A percentile compares a stretch with the other conserved stretches of the same genome.
Evolutionary conservation across 2,888 invertebrate species (phyloP).

Genomic region (Aleiodes leptofemur): DNA sequence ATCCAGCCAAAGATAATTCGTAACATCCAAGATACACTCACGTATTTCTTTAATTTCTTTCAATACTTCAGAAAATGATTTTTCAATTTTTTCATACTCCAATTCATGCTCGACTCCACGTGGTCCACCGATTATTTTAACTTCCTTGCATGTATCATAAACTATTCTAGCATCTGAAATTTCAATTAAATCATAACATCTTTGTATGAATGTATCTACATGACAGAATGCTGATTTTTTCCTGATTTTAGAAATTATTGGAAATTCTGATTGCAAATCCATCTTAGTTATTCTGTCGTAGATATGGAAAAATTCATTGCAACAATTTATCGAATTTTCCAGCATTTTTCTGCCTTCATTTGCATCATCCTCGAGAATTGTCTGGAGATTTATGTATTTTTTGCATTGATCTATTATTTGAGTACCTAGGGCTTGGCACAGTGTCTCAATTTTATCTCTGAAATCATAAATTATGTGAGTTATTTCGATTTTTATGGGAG

Average conservation of each 20-base stretch:
- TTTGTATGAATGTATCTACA: constrained; percentile 77
- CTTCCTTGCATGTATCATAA: constrained; percentile 74
- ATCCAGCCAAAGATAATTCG: constrained; percentile 76
- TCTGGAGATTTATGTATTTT: constrained; percentile 74
- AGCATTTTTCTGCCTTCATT: constrained; percentile 74
- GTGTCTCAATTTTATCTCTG: constrained; percentile 69
- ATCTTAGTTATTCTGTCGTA: constrained; percentile 64
- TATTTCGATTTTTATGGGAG: no score
- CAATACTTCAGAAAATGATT: constrained; percentile 75
- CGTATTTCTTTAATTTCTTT: constrained; percentile 73
- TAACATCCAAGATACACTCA: constrained; percentile 75
- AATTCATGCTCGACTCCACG: constrained; percentile 65
- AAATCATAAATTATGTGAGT: constrained; percentile 34
- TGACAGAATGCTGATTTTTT: constrained; percentile 77
- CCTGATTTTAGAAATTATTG: constrained; percentile 71
- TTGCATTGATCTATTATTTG: constrained; percentile 77
- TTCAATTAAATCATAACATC: constrained; percentile 78
- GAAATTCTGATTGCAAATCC: constrained; percentile 33
- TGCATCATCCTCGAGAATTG: constrained; percentile 76
- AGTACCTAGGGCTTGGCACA: constrained; percentile 76
- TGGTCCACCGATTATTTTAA: constrained; percentile 70
- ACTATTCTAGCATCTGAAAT: constrained; percentile 78
- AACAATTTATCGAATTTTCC: constrained; percentile 75
- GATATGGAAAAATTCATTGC: constrained; percentile 75
- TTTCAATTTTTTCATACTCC: constrained; percentile 74